Evolutionary conservation across 2,888 invertebrate species (phyloP), one percentile per base, ranked within the genome.

Genomic region (Eupeodes latifasciatus): DNA sequence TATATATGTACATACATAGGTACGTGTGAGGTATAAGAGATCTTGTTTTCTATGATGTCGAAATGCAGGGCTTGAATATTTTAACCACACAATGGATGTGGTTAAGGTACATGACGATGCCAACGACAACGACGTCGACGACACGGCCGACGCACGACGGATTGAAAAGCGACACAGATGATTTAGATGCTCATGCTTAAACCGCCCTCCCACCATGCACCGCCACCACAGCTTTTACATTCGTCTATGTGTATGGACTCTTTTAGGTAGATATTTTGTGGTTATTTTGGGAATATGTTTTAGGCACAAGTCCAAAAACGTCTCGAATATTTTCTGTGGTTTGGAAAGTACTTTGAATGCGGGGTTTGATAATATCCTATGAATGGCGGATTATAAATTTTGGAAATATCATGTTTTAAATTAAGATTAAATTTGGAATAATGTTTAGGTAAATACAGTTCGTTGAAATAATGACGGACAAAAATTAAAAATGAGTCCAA

Each of bases 51-150:
- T 49, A 53, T 86, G 78, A 61, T 86, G 82, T 57, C 55, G 80
- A 49, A 44, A 76, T 27, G 27, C 66, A 80, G 76, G 87, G 77
- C 72, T 74, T 80, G 87, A 87, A 84, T 87, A 87, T 84, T 87
- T 84, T 72, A 80, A 80, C 86, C 69, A 53, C 69, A 59, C 76
- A 81, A 72, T 76, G 71, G 55, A 14, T 74, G 74, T 16, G 82
- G 82, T 75, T 69, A 53, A 57, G 19, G 72, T 16, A 61, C 66
- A 67, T 59, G 47, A 14, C 59, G 59, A 59, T 40, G 40, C 40
- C 40, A 40, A 40, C 40, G 40, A 9, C 40, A 40, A 40, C 40
- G 47, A 14, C 59, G 34, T 34, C 62, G 40, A 44, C 44, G 47
- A 27, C 5, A 27, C 27, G 27, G 27, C 27, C 27, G 49, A 53